Base-by-base conservation (phyloP, 1,140 invertebrate genomes). In the Macrocentrus cingulum region DNA sequence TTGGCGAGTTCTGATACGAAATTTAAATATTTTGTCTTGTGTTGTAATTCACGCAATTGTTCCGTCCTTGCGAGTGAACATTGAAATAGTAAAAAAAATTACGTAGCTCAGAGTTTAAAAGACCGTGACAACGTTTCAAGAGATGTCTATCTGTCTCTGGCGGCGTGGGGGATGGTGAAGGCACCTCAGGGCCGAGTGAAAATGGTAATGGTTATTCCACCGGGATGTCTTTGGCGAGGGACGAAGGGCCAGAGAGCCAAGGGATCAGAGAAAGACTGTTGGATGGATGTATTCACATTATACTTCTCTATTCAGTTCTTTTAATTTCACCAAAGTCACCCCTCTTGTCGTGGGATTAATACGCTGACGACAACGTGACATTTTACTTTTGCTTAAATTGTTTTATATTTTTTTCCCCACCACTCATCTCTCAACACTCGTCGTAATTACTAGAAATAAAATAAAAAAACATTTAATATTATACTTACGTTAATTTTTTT, bases 201-300 rank as follows among this genome's bases (percentile, higher is more conserved):
- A 71, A 72, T 71, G 70, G 70, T 77, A 78, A 78, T 77, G 75
- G 66, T 66, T 32, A 22, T 41, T 68, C 60, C 62, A 67, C 54
- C 36, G 58, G 23, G 52, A 60, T 55, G 51, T 63, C 54, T 61
- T 51, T 32, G 56, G 41, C n/a, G 2, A 32, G 22, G 11, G 20
- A 39, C 15, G 49, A 48, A 32, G 59, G 57, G 59, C 64, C 63
- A 61, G 56, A 44, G 37, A 37, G 25, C n/a, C 11, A 51, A 64
- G 59, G 37, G 61, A 58, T 59, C 49, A 62, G 54, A 66, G 59
- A 50, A 63, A 56, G 36, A 60, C 16, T 50, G 50, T 59, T 66
- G 68, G 73, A 79, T 76, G 69, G 71, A 79, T 77, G 75, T 76
- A 73, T 78, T 77, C 75, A 69, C 76, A 76, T 79, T 79, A 79